phyloP scores from a whole-genome alignment of 2,888 invertebrate species.

The Prenolepis imparis region DNA sequence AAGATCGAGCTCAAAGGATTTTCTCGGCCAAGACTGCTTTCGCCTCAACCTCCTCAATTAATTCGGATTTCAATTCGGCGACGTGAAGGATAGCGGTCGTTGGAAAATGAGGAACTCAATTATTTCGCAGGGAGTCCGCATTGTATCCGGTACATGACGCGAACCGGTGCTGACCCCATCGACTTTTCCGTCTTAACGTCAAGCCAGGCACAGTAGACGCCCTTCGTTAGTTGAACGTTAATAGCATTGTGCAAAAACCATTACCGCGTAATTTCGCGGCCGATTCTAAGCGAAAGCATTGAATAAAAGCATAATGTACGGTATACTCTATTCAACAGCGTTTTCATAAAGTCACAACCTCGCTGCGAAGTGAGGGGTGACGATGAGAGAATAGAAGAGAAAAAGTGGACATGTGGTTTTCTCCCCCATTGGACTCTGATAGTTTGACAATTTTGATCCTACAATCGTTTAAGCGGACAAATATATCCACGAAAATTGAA shows the following conservation, averaged over 20 bases:
- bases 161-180: conserved; percentile 3
- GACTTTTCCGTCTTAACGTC: conserved; percentile 60
- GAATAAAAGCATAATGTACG: conserved; percentile 70
- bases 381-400: background rate
- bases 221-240: conserved; percentile 72
- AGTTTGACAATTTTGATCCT: conserved; percentile 56
- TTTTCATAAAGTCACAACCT: background rate
- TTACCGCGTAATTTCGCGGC: conserved; percentile 67
- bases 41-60: conserved; percentile 65
- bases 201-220: conserved; percentile 53
- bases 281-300: conserved; percentile 55
- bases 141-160: conserved; percentile 36
- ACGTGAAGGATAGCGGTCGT: conserved; percentile 67
- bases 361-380: background rate
- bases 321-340: conserved; percentile 59
- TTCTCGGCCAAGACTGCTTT: conserved; percentile 15
- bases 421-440: conserved; percentile 56
- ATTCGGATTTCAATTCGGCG: conserved; percentile 64
- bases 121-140: conserved; percentile 58
- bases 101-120: conserved; percentile 70
- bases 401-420: conserved; percentile 40
- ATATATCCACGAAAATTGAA: conserved; percentile 72
- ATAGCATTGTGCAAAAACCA: conserved; percentile 73
- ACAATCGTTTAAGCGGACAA: conserved; percentile 62
- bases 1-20: conserved; percentile 15